Evolutionary conservation across 2,797 vertebrate species (phyloP).

Genomic region (Falco concolor): DNA sequence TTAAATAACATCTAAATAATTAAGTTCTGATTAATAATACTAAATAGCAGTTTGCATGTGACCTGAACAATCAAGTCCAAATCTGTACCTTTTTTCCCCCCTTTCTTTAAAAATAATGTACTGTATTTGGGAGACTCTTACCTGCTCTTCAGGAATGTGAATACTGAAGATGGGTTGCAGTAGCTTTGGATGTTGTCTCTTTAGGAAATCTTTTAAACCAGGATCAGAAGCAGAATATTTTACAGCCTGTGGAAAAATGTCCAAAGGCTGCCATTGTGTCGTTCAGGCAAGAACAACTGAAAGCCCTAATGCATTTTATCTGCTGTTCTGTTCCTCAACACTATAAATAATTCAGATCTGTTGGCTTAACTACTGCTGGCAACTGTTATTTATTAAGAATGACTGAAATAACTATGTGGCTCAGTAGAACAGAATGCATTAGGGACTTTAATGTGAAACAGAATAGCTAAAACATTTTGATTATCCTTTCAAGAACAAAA

Average conservation of each 20-base stretch:
- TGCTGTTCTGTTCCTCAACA: conserved; percentile 43
- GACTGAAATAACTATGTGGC: conserved; percentile 57
- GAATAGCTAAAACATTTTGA: conserved; percentile 36
- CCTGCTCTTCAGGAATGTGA: background rate
- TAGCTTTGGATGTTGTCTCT: background rate
- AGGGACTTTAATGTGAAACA: conserved; percentile 30
- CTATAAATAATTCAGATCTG: conserved; percentile 64
- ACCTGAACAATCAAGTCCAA: background rate
- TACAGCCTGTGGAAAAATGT: background rate
- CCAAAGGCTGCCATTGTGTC: conserved; percentile 18
- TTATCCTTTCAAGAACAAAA: conserved; percentile 14
- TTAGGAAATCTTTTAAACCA: conserved; percentile 22
- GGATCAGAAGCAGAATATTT: background rate
- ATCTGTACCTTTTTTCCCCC: background rate
- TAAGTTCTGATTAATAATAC: background rate
- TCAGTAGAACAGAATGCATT: conserved; percentile 55
- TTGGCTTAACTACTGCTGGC: conserved; percentile 66
- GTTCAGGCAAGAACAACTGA: conserved; percentile 7
- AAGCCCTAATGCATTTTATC: conserved; percentile 48
- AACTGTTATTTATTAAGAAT: conserved; percentile 66
- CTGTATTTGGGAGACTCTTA: background rate
- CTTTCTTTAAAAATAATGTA: background rate
- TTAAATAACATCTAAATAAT: background rate
- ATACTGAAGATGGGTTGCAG: background rate
- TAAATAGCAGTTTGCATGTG: background rate